phyloP scores from a whole-genome alignment of 2,113 vertebrate species.

The Eidolon helvum region DNA sequence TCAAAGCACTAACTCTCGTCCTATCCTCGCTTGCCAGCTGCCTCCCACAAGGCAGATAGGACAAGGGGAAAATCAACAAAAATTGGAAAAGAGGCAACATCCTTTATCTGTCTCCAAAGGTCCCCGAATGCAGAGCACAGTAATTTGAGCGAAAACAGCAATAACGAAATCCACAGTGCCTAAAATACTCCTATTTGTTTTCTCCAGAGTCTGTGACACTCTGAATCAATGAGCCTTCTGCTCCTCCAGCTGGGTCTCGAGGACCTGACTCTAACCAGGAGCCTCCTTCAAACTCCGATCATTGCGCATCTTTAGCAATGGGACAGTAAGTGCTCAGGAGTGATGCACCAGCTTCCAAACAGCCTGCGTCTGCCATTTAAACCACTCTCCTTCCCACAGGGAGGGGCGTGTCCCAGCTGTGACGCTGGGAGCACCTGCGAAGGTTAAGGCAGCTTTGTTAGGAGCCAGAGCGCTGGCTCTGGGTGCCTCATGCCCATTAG shows the following conservation, averaged over 20 bases:
- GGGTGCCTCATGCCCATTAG: neutral
- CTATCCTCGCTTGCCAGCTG: neutral
- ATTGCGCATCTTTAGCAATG: neutral
- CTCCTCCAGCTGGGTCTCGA: neutral
- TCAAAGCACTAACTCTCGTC: neutral
- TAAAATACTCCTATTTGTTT: neutral
- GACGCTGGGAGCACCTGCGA: neutral
- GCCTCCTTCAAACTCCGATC: neutral
- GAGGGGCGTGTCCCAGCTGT: neutral
- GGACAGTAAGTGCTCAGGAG: neutral
- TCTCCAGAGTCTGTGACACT: neutral
- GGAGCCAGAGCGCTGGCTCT: neutral
- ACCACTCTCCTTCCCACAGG: neutral
- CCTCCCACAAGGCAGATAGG: neutral
- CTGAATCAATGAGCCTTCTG: neutral
- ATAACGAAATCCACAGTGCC: neutral
- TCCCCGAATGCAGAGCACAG: neutral
- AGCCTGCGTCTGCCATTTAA: neutral
- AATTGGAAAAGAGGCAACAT: neutral
- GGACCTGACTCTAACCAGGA: neutral
- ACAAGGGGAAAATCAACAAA: neutral
- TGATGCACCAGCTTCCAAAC: neutral
- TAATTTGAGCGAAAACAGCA: neutral
- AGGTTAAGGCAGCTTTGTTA: neutral
- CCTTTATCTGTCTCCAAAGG: neutral